Evolutionary conservation across 2,888 invertebrate species (phyloP).

Genomic region (Carcina quercana): DNA sequence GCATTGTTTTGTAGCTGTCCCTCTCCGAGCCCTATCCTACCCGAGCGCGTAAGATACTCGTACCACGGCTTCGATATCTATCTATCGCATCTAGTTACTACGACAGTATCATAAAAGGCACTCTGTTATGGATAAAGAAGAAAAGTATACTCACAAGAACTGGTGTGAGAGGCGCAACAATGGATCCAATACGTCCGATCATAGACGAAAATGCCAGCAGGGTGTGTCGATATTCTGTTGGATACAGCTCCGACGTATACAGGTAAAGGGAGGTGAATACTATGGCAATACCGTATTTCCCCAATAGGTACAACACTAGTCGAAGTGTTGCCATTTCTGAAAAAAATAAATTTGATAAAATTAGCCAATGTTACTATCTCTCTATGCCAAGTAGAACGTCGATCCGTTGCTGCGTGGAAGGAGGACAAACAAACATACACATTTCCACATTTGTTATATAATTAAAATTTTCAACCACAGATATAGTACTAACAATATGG

Average conservation of each 20-base stretch:
- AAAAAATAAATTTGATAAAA: slow-evolving; percentile 5
- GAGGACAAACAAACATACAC: too few species aligned
- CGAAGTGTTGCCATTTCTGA: background rate
- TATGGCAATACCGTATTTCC: slow-evolving; percentile 75
- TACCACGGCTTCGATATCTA: too few species aligned
- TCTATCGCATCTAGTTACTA: background rate
- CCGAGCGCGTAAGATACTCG: too few species aligned
- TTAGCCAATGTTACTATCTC: background rate
- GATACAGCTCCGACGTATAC: slow-evolving; percentile 79
- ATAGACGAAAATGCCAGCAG: slow-evolving; percentile 78
- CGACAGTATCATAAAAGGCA: background rate
- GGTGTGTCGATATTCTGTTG: slow-evolving; percentile 77
- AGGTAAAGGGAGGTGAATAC: slow-evolving; percentile 76
- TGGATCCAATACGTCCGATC: slow-evolving; percentile 78
- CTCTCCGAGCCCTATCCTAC: too few species aligned
- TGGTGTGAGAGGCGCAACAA: slow-evolving; percentile 78
- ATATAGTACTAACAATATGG: too few species aligned
- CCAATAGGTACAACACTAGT: slow-evolving; percentile 21
- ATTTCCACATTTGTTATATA: too few species aligned
- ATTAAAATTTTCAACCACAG: too few species aligned
- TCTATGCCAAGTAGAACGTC: background rate
- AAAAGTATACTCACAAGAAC: slow-evolving; percentile 30
- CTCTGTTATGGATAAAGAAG: background rate
- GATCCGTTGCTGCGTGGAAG: too few species aligned
- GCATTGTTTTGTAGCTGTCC: too few species aligned